phyloP scores from a whole-genome alignment of 1,140 invertebrate genomes.

The Bemisia tabaci region DNA sequence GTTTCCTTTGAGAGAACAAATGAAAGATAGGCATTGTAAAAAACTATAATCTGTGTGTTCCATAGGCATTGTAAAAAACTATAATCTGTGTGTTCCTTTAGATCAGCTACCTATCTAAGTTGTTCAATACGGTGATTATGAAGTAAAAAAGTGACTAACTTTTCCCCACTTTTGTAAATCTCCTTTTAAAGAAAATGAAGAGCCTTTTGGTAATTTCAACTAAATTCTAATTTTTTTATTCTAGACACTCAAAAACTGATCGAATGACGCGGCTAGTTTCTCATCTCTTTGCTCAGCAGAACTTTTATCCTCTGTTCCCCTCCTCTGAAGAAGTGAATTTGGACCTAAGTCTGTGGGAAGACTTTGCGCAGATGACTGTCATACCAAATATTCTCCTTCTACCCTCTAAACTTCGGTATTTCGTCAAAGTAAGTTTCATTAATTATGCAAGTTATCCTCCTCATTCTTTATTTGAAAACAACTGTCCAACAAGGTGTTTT shows the following conservation, averaged over 20 bases:
- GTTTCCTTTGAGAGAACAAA: no score
- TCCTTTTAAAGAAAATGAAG: no score
- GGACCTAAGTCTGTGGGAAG: conserved; percentile 50
- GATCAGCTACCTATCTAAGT: no score
- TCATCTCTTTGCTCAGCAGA: conserved; percentile 61
- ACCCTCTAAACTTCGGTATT: conserved; percentile 70
- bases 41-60: no score
- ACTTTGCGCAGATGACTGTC: conserved; percentile 45
- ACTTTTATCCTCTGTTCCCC: conserved; percentile 70
- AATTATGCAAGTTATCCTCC: background rate
- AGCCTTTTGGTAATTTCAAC: no score
- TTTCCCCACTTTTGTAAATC: no score
- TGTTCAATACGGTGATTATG: no score
- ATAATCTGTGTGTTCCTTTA: no score
- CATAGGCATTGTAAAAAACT: no score
- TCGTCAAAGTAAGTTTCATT: conserved; percentile 48
- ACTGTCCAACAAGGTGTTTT: background rate
- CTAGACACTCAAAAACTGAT: conserved; percentile 30
- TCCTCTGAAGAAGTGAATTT: conserved; percentile 47
- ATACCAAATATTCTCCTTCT: conserved; percentile 70
- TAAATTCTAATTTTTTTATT: no score
- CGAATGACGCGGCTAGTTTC: conserved; percentile 52
- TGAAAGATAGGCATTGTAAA: no score
- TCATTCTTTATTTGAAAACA: background rate
- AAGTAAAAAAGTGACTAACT: no score